Conservation (phyloP, 2,888 invertebrate species). For the Athetis lepigone region DNA sequence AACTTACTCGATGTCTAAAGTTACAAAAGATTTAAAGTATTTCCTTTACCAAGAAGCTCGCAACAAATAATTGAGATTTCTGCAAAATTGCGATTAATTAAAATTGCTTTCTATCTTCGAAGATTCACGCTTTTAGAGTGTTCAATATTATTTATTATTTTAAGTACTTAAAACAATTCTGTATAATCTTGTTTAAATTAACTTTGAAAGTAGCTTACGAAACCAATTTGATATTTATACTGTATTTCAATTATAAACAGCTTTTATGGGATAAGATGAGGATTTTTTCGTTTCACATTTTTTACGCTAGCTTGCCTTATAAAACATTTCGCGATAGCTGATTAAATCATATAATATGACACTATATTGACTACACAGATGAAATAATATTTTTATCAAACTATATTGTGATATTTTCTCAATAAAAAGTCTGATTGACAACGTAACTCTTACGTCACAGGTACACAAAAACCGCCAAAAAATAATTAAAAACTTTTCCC, state of each 20-base stretch:
- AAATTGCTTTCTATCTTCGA: conserved; percentile 53
- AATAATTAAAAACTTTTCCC: neutral
- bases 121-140: conserved; percentile 40
- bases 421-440: no score
- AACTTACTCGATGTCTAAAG: conserved; percentile 32
- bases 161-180: conserved; percentile 37
- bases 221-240: conserved; percentile 38
- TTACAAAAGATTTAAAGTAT: conserved; percentile 42
- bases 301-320: neutral
- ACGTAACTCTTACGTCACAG: neutral
- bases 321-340: neutral
- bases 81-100: conserved; percentile 52
- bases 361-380: no score
- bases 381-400: no score
- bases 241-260: neutral
- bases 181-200: conserved; percentile 46
- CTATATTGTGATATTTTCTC: no score
- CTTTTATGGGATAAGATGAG: neutral
- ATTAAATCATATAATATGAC: neutral
- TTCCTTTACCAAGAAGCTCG: conserved; percentile 38
- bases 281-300: neutral
- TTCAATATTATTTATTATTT: conserved; percentile 55
- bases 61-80: conserved; percentile 54
- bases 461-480: neutral
- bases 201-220: conserved; percentile 48